Conservation (phyloP, 2,113 vertebrate genomes). For the Prochilodus magdalenae region DNA sequence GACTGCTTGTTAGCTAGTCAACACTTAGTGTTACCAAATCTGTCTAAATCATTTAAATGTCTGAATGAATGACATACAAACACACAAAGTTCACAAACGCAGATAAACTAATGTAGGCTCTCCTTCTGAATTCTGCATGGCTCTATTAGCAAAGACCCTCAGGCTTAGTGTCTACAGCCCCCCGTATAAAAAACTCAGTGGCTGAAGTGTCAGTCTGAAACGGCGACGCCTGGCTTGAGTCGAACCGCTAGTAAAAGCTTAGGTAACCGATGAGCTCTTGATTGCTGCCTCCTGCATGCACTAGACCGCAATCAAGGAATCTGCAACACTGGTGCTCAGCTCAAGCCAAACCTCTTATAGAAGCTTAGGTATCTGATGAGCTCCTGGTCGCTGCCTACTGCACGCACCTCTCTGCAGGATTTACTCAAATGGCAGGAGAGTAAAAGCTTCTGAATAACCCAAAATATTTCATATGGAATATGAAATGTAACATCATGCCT, state of each 20-base stretch:
- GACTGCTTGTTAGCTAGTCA: too few relatives aligned
- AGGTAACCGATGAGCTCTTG: background rate
- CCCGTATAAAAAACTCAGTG: constrained; percentile 23
- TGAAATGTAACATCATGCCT: constrained; percentile 5
- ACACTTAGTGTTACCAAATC: too few relatives aligned
- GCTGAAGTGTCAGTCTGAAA: constrained; percentile 28
- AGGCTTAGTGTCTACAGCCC: background rate
- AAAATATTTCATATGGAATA: background rate
- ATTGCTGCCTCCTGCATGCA: too few relatives aligned
- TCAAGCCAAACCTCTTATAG: constrained; percentile 3
- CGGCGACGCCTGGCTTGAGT: background rate
- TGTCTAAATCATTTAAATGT: too few relatives aligned
- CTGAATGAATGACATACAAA: too few relatives aligned
- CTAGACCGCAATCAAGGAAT: too few relatives aligned
- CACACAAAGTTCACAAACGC: too few relatives aligned
- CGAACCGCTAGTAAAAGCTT: constrained; percentile 8
- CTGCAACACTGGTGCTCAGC: background rate
- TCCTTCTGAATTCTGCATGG: background rate
- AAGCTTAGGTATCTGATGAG: too few relatives aligned
- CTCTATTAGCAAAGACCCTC: background rate
- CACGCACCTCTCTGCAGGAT: background rate
- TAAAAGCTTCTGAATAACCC: background rate
- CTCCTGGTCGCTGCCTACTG: background rate
- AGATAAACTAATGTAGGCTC: background rate
- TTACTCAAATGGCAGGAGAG: constrained; percentile 4